Percentiles rank a stretch among this genome's conserved stretches.
phyloP scores from a whole-genome alignment of 2,797 vertebrate genomes.

The Manis crassicaudata region DNA sequence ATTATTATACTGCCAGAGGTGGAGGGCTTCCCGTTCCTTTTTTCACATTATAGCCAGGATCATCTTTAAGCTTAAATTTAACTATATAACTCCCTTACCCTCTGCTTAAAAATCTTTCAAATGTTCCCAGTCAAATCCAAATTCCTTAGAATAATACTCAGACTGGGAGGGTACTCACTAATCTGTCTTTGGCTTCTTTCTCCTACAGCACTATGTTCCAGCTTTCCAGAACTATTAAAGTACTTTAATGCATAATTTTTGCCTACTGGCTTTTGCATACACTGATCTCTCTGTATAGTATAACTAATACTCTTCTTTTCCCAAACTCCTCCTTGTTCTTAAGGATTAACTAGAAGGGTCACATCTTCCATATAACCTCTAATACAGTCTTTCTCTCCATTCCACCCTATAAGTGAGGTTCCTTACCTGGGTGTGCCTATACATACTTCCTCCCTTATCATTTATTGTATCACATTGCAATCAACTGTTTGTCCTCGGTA shows the following conservation, averaged over 20 bases:
- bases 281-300: neutral
- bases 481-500: neutral
- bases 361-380: neutral
- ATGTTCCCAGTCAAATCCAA: neutral
- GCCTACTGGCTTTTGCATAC: neutral
- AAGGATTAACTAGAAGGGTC: neutral
- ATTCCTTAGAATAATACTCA: neutral
- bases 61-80: conserved; percentile 1
- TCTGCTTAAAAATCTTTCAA: conserved; percentile 32
- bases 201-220: neutral
- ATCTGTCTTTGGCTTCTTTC: neutral
- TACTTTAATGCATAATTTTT: neutral
- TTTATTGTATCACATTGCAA: neutral
- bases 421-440: neutral
- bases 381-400: neutral
- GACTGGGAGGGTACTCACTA: neutral
- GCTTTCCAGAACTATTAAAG: conserved; percentile 34
- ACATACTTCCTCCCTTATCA: neutral
- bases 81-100: neutral
- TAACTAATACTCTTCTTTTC: neutral
- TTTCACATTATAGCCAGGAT: neutral
- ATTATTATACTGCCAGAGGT: neutral
- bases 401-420: neutral
- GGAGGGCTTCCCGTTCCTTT: neutral
- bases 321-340: neutral